phyloP scores from a whole-genome alignment of 2,797 vertebrate species.

The Sebastiscus albofasciatus region DNA sequence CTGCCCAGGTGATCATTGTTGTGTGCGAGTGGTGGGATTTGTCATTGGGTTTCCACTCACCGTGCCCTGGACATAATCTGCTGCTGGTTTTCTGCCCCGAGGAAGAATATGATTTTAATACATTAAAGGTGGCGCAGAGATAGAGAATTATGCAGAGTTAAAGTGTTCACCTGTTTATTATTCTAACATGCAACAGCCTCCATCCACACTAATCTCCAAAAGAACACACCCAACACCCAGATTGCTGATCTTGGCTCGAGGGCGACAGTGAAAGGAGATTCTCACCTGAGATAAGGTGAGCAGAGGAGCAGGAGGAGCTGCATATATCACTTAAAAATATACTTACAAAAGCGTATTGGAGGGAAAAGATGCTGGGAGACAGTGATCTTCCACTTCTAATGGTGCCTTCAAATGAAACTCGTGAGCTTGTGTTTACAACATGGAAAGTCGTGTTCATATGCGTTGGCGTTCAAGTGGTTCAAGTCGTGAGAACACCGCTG shows the following conservation, averaged over 20 bases:
- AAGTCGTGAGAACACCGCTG: no score
- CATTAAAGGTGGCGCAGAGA: constrained; percentile 75
- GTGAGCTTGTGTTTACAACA: no score
- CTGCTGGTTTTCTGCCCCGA: constrained; percentile 74
- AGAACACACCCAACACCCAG: constrained; percentile 80
- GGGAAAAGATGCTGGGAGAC: constrained; percentile 25
- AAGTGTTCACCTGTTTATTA: constrained; percentile 84
- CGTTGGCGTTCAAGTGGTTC: no score
- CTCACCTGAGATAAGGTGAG: constrained; percentile 82
- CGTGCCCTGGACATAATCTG: constrained; percentile 81
- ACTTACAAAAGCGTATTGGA: constrained; percentile 37
- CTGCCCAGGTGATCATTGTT: constrained; percentile 72
- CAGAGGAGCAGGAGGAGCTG: constrained; percentile 27
- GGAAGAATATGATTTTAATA: constrained; percentile 82
- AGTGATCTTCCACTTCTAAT: constrained; percentile 2
- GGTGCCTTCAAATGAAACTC: no score
- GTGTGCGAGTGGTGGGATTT: constrained; percentile 68
- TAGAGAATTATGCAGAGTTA: constrained; percentile 82
- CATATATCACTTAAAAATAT: constrained; percentile 61
- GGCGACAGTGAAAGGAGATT: constrained; percentile 76
- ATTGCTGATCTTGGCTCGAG: constrained; percentile 79
- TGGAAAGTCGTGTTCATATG: no score
- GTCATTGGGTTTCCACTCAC: constrained; percentile 79
- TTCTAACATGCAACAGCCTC: constrained; percentile 79
- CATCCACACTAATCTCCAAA: constrained; percentile 82